Percentiles rank a stretch among this genome's conserved stretches.
Conservation (phyloP, 2,797 vertebrate species). For the Telmatherina bonti region DNA sequence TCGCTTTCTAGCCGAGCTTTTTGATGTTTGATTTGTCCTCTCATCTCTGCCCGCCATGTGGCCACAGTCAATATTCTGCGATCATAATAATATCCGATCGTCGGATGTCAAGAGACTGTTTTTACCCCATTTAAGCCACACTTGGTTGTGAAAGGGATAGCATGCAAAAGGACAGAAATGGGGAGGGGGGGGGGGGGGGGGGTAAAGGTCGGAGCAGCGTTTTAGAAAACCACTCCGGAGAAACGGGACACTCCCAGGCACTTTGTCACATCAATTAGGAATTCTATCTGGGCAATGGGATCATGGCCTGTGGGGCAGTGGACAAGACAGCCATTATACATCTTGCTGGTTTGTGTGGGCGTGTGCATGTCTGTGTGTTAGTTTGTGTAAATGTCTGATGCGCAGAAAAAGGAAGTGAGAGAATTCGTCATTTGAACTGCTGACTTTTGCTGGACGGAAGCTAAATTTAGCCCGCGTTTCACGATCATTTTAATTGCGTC, state of each 20-base stretch:
- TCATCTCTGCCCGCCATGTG: constrained; percentile 40
- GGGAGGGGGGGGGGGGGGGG: constrained; percentile 21
- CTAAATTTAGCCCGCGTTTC: constrained; percentile 65
- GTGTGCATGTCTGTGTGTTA: constrained; percentile 24
- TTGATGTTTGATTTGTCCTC: constrained; percentile 76
- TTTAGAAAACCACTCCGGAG: constrained; percentile 76
- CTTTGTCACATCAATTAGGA: constrained; percentile 83
- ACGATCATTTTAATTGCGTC: constrained; percentile 66
- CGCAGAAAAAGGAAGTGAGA: constrained; percentile 22
- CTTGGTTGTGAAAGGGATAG: constrained; percentile 66
- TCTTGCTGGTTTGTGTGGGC: constrained; percentile 42
- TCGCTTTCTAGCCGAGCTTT: constrained; percentile 60
- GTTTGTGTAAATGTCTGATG: constrained; percentile 35
- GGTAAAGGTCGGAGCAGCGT: constrained; percentile 58
- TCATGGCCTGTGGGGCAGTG: constrained; percentile 64
- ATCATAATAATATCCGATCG: constrained; percentile 76
- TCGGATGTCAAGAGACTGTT: constrained; percentile 70
- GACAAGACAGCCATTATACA: constrained; percentile 67
- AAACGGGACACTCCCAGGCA: constrained; percentile 76
- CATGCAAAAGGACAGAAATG: constrained; percentile 47
- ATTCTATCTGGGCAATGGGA: constrained; percentile 77
- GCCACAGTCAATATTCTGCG: constrained; percentile 69
- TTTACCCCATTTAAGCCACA: constrained; percentile 62
- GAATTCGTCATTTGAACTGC: constrained; percentile 64
- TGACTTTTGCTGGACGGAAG: constrained; percentile 54